phyloP scores from a whole-genome alignment of 2,888 invertebrate species.

The Dolomedes plantarius region DNA sequence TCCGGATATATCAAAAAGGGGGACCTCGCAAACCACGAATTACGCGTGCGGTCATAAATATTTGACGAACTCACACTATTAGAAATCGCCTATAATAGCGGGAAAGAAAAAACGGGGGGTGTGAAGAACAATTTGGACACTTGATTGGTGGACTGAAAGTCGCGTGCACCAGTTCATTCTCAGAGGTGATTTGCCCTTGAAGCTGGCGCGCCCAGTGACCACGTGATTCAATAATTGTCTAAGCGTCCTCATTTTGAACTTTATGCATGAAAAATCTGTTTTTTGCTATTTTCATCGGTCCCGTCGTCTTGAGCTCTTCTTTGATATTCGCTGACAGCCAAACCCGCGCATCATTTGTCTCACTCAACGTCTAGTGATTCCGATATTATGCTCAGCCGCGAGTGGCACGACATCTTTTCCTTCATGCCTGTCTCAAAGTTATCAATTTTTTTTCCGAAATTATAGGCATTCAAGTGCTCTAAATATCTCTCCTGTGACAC shows the following conservation, averaged over 20 bases:
- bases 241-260: not conserved
- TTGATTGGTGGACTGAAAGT: slow-evolving; percentile 49
- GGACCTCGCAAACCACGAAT: slow-evolving; percentile 19
- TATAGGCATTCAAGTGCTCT: too few relatives aligned
- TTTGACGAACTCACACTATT: slow-evolving; percentile 31
- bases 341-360: too few relatives aligned
- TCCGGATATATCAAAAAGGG: slow-evolving; percentile 16
- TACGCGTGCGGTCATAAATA: slow-evolving; percentile 32
- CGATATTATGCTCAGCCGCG: too few relatives aligned
- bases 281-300: not conserved
- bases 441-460: too few relatives aligned
- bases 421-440: too few relatives aligned
- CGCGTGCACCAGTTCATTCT: slow-evolving; percentile 49
- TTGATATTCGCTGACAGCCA: too few relatives aligned
- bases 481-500: too few relatives aligned
- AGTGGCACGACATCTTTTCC: too few relatives aligned
- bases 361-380: too few relatives aligned
- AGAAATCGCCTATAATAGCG: slow-evolving; percentile 19
- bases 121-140: slow-evolving; percentile 49
- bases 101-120: slow-evolving; percentile 24
- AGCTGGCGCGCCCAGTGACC: slow-evolving; percentile 48
- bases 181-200: slow-evolving; percentile 56
- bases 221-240: slow-evolving; percentile 36
- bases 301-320: not conserved
- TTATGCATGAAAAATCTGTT: not conserved